Evolutionary conservation across 1,140 invertebrate species (phyloP).

Genomic region (Neodiprion pinetum): DNA sequence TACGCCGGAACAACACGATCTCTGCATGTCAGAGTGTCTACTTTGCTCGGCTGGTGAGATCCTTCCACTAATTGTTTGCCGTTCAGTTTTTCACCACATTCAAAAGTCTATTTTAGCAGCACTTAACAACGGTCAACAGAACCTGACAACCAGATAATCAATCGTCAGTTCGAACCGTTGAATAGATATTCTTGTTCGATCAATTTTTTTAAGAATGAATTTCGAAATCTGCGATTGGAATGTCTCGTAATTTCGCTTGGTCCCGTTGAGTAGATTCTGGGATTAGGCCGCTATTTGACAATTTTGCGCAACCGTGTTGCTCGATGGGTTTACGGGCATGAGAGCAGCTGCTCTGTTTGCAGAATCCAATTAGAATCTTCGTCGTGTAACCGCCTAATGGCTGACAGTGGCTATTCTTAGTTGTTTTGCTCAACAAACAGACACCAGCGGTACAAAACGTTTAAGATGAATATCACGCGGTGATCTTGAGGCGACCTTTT

Average conservation of each 20-base stretch:
- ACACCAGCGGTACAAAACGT: background rate
- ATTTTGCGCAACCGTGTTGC: too few species aligned
- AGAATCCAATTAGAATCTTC: constrained; percentile 1
- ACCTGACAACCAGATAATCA: background rate
- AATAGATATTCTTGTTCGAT: too few species aligned
- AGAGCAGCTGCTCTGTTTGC: background rate
- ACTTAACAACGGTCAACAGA: background rate
- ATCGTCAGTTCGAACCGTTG: too few species aligned
- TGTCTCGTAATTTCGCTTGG: too few species aligned
- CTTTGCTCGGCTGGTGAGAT: background rate
- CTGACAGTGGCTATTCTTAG: too few species aligned
- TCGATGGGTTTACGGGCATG: too few species aligned
- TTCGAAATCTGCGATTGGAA: too few species aligned
- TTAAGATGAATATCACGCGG: background rate
- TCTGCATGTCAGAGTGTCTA: background rate
- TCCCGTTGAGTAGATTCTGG: too few species aligned
- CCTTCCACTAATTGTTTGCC: background rate
- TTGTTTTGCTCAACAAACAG: background rate
- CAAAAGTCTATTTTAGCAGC: background rate
- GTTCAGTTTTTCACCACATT: background rate
- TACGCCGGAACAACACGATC: too few species aligned
- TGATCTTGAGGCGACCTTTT: too few species aligned
- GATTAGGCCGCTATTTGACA: too few species aligned
- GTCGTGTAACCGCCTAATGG: background rate
- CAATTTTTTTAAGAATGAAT: too few species aligned